These are phyloP conservation scores for Prunella strophiata DNA, from an alignment of 2,797 vertebrate genomes.

Conservation along the genomic window DNA sequence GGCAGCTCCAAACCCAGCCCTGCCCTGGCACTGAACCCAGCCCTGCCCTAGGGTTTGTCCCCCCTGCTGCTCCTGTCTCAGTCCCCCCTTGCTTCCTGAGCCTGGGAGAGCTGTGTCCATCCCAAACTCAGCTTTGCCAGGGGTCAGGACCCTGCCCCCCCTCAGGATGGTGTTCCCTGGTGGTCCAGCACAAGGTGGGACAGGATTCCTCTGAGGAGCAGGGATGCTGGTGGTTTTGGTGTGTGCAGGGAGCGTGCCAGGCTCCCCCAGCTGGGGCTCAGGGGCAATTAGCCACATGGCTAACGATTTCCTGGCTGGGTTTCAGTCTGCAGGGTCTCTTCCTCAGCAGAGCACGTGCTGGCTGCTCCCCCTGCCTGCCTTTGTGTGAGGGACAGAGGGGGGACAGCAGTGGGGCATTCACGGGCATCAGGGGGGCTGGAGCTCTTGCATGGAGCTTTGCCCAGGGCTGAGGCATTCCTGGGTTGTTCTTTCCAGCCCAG, in stretches of 20 bases:
- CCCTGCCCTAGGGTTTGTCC: fast-evolving
- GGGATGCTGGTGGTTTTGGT: neutral
- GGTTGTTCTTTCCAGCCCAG: neutral
- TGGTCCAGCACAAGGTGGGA: neutral
- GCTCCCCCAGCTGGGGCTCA: neutral
- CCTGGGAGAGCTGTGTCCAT: fast-evolving
- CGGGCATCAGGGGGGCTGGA: neutral
- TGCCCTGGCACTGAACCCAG: neutral
- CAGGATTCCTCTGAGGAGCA: neutral
- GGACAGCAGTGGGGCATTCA: neutral
- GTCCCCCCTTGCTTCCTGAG: no score
- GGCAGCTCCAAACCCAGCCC: no score
- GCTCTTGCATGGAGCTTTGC: slow-evolving; percentile 11
- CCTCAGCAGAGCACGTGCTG: neutral
- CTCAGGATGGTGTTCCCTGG: neutral
- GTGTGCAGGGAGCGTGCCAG: neutral
- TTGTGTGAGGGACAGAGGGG: neutral
- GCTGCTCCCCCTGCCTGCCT: neutral
- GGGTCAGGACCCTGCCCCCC: neutral
- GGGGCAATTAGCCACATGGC: neutral
- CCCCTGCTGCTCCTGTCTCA: neutral
- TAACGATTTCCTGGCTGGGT: neutral
- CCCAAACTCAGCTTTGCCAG: neutral
- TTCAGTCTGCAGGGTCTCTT: neutral
- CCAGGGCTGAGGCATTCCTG: neutral